Percentiles rank a stretch among this genome's conserved stretches.
Evolutionary conservation across 2,888 invertebrate species (phyloP).

Genomic region (Aphidoletes aphidimyza): DNA sequence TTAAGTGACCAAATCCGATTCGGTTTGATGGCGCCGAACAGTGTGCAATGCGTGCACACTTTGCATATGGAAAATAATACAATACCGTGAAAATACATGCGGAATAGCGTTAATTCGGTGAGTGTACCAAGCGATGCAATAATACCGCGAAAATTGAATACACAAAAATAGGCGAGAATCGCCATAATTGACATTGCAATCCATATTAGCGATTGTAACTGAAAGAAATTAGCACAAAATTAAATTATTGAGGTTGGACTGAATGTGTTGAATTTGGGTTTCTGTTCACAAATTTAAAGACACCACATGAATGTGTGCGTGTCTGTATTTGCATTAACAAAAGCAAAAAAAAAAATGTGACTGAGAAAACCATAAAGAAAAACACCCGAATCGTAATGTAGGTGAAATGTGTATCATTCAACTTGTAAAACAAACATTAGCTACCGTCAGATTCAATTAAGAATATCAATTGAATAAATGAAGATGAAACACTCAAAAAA

Average conservation of each 20-base stretch:
- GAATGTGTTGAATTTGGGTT: not conserved
- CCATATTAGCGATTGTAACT: slow-evolving; percentile 66
- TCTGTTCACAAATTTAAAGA: not conserved
- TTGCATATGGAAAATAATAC: no score
- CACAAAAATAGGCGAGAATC: slow-evolving; percentile 64
- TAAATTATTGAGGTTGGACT: slow-evolving; percentile 15
- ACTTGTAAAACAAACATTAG: slow-evolving; percentile 15
- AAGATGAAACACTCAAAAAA: not conserved
- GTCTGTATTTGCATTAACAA: not conserved
- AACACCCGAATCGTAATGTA: slow-evolving; percentile 10
- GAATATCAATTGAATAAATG: not conserved
- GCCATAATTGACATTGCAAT: slow-evolving; percentile 64
- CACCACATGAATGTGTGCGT: not conserved
- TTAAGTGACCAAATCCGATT: no score
- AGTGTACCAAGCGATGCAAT: slow-evolving; percentile 60
- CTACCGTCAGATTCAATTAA: slow-evolving; percentile 24
- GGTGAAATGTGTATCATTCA: slow-evolving; percentile 30
- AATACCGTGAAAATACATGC: slow-evolving; percentile 64
- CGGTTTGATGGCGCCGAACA: no score
- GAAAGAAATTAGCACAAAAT: slow-evolving; percentile 34
- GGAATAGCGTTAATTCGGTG: slow-evolving; percentile 62
- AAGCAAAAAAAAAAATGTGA: not conserved
- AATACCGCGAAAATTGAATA: slow-evolving; percentile 60
- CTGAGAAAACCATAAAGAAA: not conserved
- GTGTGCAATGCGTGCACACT: no score